phyloP scores from a whole-genome alignment of 2,113 vertebrate genomes.

The Ailuropoda melanoleuca region DNA sequence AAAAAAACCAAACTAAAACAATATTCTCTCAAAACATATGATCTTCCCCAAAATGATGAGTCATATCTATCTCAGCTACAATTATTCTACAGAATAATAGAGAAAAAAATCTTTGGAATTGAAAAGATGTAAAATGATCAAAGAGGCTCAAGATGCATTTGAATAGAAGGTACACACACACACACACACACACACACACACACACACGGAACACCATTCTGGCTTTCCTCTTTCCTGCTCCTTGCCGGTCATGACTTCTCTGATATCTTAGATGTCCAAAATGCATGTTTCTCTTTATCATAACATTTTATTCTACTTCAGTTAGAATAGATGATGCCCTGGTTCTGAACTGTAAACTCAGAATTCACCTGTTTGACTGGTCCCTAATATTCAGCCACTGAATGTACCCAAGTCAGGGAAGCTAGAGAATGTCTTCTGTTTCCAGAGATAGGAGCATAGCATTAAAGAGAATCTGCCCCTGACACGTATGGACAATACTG shows the following conservation, averaged over 20 bases:
- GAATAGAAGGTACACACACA: background rate
- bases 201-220: background rate
- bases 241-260: background rate
- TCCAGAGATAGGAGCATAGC: background rate
- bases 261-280: background rate
- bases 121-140: background rate
- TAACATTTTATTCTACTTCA: background rate
- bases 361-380: background rate
- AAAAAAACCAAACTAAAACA: background rate
- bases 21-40: background rate
- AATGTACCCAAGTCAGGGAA: background rate
- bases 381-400: background rate
- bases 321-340: background rate
- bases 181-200: background rate
- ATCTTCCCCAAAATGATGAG: background rate
- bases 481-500: background rate
- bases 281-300: background rate
- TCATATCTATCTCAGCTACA: background rate
- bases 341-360: background rate
- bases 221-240: background rate
- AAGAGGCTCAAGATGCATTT: background rate
- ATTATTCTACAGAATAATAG: background rate
- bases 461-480: background rate
- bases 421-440: background rate
- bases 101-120: background rate